A percentile compares a stretch with the other conserved stretches of the same genome.
Conservation (phyloP, 2,113 vertebrate species). For the Gobius niger region DNA sequence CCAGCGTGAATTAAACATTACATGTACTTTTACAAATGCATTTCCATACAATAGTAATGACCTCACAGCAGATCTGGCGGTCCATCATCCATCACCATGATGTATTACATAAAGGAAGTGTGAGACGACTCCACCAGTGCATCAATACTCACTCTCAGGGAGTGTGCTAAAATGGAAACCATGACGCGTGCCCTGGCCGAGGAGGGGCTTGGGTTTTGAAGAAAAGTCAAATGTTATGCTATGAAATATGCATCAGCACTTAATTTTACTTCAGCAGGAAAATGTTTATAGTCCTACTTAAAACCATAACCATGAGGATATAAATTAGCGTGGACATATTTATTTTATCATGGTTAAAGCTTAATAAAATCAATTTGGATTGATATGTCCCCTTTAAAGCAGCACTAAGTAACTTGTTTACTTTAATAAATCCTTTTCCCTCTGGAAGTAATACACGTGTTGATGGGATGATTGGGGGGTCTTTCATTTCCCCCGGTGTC, state of each 20-base stretch:
- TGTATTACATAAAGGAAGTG: neutral
- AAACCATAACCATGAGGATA: too few species aligned
- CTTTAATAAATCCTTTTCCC: too few species aligned
- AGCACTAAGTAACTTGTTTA: too few species aligned
- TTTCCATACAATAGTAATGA: slow-evolving; percentile 2
- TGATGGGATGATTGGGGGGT: too few species aligned
- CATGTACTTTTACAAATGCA: neutral
- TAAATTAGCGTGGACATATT: too few species aligned
- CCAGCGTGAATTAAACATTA: neutral
- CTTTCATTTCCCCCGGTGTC: too few species aligned
- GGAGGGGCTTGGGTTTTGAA: neutral
- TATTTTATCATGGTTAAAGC: neutral
- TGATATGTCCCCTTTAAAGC: too few species aligned
- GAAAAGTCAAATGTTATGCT: neutral
- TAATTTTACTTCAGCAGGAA: neutral
- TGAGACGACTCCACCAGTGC: neutral
- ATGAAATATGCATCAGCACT: neutral
- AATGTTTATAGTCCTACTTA: too few species aligned
- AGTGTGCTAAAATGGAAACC: slow-evolving; percentile 1
- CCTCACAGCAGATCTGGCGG: neutral
- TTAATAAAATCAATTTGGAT: too few species aligned
- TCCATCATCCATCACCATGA: neutral
- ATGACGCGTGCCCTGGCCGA: neutral
- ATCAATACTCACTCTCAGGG: slow-evolving; percentile 1
- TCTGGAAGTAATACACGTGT: too few species aligned